Conservation (phyloP, 2,888 invertebrate genomes). For the Andrena bicolor region DNA sequence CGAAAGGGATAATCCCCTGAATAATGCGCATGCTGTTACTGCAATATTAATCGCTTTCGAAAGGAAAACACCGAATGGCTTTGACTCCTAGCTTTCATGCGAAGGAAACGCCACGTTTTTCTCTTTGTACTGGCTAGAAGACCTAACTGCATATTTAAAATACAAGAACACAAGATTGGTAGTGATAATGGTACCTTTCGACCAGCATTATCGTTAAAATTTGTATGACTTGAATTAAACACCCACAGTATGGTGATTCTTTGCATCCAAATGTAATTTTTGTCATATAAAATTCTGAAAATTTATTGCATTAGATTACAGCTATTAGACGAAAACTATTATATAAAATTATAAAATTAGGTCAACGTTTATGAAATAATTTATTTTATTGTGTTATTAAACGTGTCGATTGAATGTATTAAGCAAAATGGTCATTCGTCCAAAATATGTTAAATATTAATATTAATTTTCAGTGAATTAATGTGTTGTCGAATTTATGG, state of each 20-base stretch:
- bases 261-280: too few relatives aligned
- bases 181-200: background rate
- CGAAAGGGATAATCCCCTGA: constrained; percentile 80
- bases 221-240: too few relatives aligned
- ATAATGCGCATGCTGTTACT: constrained; percentile 80
- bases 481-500: too few relatives aligned
- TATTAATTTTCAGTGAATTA: too few relatives aligned
- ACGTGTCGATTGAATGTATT: too few relatives aligned
- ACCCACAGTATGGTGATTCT: too few relatives aligned
- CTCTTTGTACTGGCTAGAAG: background rate
- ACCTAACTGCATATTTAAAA: constrained; percentile 1
- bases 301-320: too few relatives aligned
- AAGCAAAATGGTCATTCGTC: too few relatives aligned
- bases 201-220: background rate
- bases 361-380: background rate
- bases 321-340: too few relatives aligned
- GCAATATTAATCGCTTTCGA: constrained; percentile 79
- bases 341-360: background rate
- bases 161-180: background rate
- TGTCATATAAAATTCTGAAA: too few relatives aligned
- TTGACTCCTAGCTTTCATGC: constrained; percentile 39
- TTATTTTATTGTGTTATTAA: background rate
- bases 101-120: constrained; percentile 11
- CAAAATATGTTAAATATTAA: too few relatives aligned
- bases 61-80: constrained; percentile 66